Evolutionary conservation across 2,888 invertebrate species (phyloP).

Genomic region (Pristionchus arcanus): DNA sequence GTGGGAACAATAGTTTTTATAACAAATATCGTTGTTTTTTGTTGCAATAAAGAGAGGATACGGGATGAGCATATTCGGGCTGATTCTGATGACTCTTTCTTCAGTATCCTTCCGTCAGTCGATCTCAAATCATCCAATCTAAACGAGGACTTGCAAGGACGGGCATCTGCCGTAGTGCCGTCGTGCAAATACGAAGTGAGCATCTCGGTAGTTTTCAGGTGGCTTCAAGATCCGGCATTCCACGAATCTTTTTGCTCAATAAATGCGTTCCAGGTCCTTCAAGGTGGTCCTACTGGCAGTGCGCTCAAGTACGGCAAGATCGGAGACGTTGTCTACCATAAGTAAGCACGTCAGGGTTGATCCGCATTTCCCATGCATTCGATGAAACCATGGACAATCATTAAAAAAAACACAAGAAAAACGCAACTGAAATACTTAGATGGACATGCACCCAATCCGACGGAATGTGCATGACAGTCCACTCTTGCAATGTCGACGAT

Average conservation of each 20-base stretch:
- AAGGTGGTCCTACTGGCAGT: slow-evolving; percentile 63
- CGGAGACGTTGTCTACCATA: slow-evolving; percentile 73
- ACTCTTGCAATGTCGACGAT: slow-evolving; percentile 75
- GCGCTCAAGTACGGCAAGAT: slow-evolving; percentile 71
- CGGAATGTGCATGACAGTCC: slow-evolving; percentile 74
- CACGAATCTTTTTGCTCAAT: no score
- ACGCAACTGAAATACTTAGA: slow-evolving; percentile 54
- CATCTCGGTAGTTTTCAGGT: no score
- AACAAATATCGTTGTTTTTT: no score
- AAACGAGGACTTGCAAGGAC: neutral
- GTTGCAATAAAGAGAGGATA: no score
- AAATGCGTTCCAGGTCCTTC: slow-evolving; percentile 61
- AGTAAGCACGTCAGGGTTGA: slow-evolving; percentile 53
- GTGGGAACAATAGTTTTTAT: no score
- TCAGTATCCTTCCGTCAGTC: slow-evolving; percentile 2
- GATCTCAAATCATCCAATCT: slow-evolving; percentile 28
- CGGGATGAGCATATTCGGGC: no score
- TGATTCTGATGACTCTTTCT: neutral
- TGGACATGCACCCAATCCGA: slow-evolving; percentile 65
- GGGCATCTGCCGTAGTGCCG: neutral
- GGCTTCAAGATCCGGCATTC: no score
- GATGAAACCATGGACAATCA: no score
- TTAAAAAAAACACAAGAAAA: neutral
- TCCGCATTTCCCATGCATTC: no score
- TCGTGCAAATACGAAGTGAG: slow-evolving; percentile 31